Base-by-base conservation (phyloP, 1,140 invertebrate species). In the Drosophila aff. region DNA sequence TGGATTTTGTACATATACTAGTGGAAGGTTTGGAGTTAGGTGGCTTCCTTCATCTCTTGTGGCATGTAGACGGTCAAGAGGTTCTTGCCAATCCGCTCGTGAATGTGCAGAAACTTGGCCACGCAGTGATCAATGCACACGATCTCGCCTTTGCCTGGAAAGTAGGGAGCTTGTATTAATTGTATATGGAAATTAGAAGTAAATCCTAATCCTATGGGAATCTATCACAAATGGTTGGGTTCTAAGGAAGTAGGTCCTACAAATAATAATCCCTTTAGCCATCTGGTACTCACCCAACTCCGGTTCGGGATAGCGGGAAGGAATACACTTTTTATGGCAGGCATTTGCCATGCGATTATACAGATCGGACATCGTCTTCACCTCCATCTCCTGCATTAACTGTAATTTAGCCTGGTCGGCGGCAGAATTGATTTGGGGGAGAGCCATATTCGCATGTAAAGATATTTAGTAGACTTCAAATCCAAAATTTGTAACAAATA, bases 341-440 rank as follows among this genome's bases (percentile, higher is more conserved):
- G 98, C 96, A 36, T 95, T 94, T 15, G 98, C 98, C 95, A 99
- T 97, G 78, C 97, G 95, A 91, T 98, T 98, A 93, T 99, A 99
- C 97, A 99, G 98, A 93, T 99, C 98, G 0, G 98, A 97, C 98
- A 99, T 99, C 98, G 99, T 99, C 94, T 99, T 98, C 71, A 99
- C 97, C 94, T 99, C 99, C 77, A 99, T 93, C 76, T 99, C 98
- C 90, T 98, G 97, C 28, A 99, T 96, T 26, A 99, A 93, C 92
- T 98, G 97, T 84, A 98, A 87, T 92, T 98, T 98, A 9, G 96
- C 96, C 91, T 98, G 93, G 91, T 98, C 98, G 40, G 96, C 96
- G 18, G 96, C 95, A 13, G 53, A 26, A 75, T 97, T 97, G 53
- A 97, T 93, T 81, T 95, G 92, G 9, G 96, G 96, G 96, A 97